A percentile compares a stretch with the other conserved stretches of the same genome.
These are phyloP conservation scores for Babylonia areolata DNA, from an alignment of 1,140 invertebrate genomes.

Conservation along the genomic window DNA sequence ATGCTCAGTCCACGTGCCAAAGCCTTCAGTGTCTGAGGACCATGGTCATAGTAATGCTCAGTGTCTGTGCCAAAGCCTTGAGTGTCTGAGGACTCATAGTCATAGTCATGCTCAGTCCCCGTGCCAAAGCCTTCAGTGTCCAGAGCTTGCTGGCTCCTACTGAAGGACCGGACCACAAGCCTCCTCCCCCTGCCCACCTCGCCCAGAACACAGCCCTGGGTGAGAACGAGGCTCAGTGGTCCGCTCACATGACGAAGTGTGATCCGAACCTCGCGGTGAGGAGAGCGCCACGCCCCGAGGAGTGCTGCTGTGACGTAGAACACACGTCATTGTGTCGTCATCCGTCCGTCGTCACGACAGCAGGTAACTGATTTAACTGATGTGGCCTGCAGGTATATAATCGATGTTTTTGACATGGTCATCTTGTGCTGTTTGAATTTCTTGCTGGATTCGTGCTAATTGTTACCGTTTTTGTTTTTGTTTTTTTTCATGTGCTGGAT, in stretches of 20 bases:
- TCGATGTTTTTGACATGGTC: too few relatives aligned
- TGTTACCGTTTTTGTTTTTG: too few relatives aligned
- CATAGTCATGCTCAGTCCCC: constrained; percentile 46
- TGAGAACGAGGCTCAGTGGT: background rate
- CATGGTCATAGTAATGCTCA: too few relatives aligned
- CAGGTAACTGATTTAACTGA: too few relatives aligned
- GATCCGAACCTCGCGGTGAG: background rate
- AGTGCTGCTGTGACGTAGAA: background rate
- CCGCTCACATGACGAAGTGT: background rate
- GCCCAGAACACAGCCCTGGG: background rate
- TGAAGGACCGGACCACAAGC: background rate
- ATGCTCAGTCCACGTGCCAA: too few relatives aligned
- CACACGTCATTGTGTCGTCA: constrained; percentile 18
- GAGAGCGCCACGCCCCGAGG: background rate
- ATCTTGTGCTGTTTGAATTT: too few relatives aligned
- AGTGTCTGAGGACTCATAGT: too few relatives aligned
- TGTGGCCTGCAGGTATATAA: too few relatives aligned
- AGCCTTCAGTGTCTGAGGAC: too few relatives aligned
- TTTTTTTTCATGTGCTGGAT: too few relatives aligned
- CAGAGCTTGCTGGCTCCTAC: constrained; percentile 38
- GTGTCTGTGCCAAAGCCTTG: too few relatives aligned
- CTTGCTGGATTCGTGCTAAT: too few relatives aligned
- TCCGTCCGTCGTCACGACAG: background rate
- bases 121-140: constrained; percentile 50
- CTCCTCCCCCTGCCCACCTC: background rate